A percentile compares a stretch with the other conserved stretches of the same genome.
phyloP scores from a whole-genome alignment of 2,888 invertebrate species.

The Oscheius sp. region DNA sequence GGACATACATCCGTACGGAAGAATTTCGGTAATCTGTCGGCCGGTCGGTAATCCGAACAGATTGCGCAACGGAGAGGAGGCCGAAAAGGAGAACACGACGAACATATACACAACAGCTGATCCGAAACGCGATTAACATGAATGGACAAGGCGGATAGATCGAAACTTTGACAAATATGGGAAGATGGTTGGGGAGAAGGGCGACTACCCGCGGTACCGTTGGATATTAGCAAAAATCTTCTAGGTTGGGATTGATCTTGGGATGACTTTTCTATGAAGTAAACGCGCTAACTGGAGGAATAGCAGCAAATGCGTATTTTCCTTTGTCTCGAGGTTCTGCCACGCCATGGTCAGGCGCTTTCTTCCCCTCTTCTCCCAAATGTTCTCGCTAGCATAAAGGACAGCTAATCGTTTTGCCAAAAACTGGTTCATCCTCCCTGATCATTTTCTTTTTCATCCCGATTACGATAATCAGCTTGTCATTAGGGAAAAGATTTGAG shows the following conservation, averaged over 20 bases:
- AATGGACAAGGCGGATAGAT: background rate
- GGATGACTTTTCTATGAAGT: too few species aligned
- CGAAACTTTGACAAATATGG: background rate
- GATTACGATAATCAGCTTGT: slow-evolving; percentile 20
- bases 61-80: slow-evolving; percentile 27
- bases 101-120: slow-evolving; percentile 24
- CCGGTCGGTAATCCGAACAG: slow-evolving; percentile 26
- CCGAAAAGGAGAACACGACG: slow-evolving; percentile 27
- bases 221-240: too few species aligned
- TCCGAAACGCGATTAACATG: slow-evolving; percentile 17
- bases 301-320: too few species aligned
- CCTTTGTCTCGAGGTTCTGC: too few species aligned
- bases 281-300: too few species aligned
- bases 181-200: background rate
- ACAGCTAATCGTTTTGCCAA: slow-evolving; percentile 3
- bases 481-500: background rate
- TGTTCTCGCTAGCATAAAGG: slow-evolving; percentile 11
- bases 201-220: too few species aligned
- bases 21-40: slow-evolving; percentile 18
- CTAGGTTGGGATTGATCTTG: too few species aligned
- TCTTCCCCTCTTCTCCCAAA: too few species aligned
- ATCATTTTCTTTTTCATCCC: background rate
- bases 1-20: too few species aligned
- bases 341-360: too few species aligned
- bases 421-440: background rate